Evolutionary conservation across 64 coral and sea anemone species (phyloP).

Genomic region (Hydrozoanthus tunicans): DNA sequence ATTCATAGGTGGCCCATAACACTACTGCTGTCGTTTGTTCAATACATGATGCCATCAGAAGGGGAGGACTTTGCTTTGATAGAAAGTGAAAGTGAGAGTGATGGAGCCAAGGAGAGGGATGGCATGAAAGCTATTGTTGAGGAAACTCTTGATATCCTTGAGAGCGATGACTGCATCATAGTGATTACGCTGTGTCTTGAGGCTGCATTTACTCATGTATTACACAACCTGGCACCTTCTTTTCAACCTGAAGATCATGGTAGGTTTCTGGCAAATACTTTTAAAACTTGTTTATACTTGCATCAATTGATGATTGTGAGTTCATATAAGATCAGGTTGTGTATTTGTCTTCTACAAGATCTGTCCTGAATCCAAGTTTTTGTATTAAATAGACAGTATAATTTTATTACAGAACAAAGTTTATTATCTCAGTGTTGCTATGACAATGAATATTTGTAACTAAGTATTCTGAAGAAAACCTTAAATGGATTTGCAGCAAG

Average conservation of each 20-base stretch:
- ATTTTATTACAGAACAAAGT: too few species aligned
- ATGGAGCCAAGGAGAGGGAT: conserved; percentile 21
- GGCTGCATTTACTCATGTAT: conserved; percentile 72
- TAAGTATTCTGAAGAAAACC: too few species aligned
- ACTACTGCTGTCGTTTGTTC: conserved; percentile 33
- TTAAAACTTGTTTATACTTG: too few species aligned
- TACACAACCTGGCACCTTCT: conserved; percentile 73
- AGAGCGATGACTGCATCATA: conserved; percentile 87
- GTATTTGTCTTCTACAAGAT: too few species aligned
- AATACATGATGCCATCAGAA: conserved; percentile 77
- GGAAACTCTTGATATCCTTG: conserved; percentile 93
- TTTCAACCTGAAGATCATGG: conserved; percentile 85
- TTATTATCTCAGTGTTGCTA: too few species aligned
- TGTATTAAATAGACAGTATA: too few species aligned
- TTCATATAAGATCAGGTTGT: too few species aligned
- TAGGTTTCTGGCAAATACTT: conserved; percentile 9
- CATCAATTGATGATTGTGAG: too few species aligned
- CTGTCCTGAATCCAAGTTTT: too few species aligned
- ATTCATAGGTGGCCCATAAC: too few species aligned
- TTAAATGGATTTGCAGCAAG: too few species aligned
- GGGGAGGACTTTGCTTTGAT: conserved; percentile 28
- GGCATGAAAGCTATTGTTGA: conserved; percentile 68
- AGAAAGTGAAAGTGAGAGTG: conserved; percentile 14
- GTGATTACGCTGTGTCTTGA: conserved; percentile 86
- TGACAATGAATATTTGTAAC: too few species aligned